Percentiles rank a stretch among this genome's conserved stretches.
Conservation (phyloP, 2,797 vertebrate genomes). For the Onychomys arenicola region DNA sequence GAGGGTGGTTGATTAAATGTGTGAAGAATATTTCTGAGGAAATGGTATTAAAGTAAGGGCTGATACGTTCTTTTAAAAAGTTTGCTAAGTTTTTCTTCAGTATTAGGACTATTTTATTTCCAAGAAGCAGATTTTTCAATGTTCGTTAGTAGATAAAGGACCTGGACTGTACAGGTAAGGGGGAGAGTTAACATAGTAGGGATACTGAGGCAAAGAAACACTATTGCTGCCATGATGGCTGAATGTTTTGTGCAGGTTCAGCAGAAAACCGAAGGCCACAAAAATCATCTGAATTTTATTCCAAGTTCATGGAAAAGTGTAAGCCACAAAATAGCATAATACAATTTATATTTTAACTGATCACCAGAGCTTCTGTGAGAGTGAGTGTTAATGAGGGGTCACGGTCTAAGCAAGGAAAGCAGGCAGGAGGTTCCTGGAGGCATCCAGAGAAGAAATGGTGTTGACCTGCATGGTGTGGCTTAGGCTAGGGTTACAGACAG, state of each 20-base stretch:
- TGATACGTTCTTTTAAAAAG: neutral
- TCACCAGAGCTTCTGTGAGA: neutral
- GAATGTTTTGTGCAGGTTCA: neutral
- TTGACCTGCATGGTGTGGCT: neutral
- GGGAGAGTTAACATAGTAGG: neutral
- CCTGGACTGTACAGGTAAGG: neutral
- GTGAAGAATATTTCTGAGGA: neutral
- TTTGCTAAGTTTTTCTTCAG: neutral
- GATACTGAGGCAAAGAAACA: neutral
- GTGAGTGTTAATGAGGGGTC: neutral
- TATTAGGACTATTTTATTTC: neutral
- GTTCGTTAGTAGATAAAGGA: neutral
- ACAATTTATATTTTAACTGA: neutral
- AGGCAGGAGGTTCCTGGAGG: neutral
- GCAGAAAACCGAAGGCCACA: neutral
- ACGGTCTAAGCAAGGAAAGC: neutral
- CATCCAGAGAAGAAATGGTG: neutral
- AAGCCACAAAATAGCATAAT: neutral
- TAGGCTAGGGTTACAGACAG: neutral
- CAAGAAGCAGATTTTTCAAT: neutral
- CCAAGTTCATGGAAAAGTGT: neutral
- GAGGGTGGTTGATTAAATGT: neutral
- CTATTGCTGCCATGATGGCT: neutral
- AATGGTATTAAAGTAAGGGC: neutral
- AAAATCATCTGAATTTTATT: slow-evolving; percentile 16